Percentiles rank a stretch among this genome's conserved stretches.
Conservation (phyloP, 92 coral and sea anemone genomes). For the Parazoanthus swiftii region DNA sequence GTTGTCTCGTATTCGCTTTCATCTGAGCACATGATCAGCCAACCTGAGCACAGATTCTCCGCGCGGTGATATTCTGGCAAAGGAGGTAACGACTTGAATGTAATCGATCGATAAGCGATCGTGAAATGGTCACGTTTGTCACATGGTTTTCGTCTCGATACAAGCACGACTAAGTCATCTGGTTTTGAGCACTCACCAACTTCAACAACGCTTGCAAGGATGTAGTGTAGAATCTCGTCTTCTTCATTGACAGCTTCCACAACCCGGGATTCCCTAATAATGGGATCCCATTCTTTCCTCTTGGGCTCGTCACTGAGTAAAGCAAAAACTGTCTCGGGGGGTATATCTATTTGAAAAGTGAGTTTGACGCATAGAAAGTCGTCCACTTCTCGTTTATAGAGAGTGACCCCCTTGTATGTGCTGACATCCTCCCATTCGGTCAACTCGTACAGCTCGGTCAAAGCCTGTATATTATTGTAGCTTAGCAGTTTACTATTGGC, state of each 20-base stretch:
- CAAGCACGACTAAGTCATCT: slow-evolving; percentile 67
- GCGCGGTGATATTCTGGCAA: slow-evolving; percentile 56
- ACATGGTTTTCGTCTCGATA: slow-evolving; percentile 69
- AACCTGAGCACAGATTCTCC: slow-evolving; percentile 76
- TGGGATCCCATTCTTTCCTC: slow-evolving; percentile 72
- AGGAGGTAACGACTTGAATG: slow-evolving; percentile 50
- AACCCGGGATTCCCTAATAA: slow-evolving; percentile 51
- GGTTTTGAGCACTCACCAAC: slow-evolving; percentile 55
- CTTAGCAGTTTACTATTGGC: slow-evolving; percentile 59
- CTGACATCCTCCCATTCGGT: slow-evolving; percentile 65
- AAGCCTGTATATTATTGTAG: slow-evolving; percentile 64
- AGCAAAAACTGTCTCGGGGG: slow-evolving; percentile 50
- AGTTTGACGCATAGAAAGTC: slow-evolving; percentile 60
- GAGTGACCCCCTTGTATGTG: slow-evolving; percentile 41
- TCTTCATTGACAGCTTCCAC: slow-evolving; percentile 60
- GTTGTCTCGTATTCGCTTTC: slow-evolving; percentile 45
- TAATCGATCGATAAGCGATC: slow-evolving; percentile 77
- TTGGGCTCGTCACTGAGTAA: slow-evolving; percentile 52
- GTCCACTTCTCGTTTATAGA: slow-evolving; percentile 60
- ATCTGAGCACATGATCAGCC: slow-evolving; percentile 57
- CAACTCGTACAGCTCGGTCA: slow-evolving; percentile 60
- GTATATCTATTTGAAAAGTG: slow-evolving; percentile 37
- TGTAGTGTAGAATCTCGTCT: slow-evolving; percentile 67
- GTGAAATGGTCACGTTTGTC: slow-evolving; percentile 61
- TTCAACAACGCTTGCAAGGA: slow-evolving; percentile 44